These are phyloP conservation scores for Ridgeia piscesae DNA, from an alignment of 1,140 invertebrate species.

Conservation along the genomic window DNA sequence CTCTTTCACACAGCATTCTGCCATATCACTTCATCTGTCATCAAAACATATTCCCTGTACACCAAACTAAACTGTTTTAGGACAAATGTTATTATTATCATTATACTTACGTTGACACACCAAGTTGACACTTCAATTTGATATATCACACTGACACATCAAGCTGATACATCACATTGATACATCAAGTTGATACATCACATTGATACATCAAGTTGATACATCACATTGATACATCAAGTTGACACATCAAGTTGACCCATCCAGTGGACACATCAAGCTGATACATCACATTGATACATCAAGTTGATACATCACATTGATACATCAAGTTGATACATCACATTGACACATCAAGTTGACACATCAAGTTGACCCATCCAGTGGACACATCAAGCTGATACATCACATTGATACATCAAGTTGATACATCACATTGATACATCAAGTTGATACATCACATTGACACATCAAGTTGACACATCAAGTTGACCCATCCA, in stretches of 20 bases:
- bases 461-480: slow-evolving; percentile 60
- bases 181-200: neutral
- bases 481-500: neutral
- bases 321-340: neutral
- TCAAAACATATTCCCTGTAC: too few relatives aligned
- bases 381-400: neutral
- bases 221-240: neutral
- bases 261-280: neutral
- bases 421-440: neutral
- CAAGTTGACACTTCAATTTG: too few relatives aligned
- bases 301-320: neutral
- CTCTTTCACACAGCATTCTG: neutral
- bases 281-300: too few relatives aligned
- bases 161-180: too few relatives aligned
- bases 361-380: neutral
- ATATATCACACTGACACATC: too few relatives aligned
- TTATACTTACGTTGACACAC: neutral
- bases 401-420: neutral
- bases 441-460: neutral
- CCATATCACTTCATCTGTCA: too few relatives aligned
- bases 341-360: slow-evolving; percentile 60
- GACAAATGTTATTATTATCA: too few relatives aligned
- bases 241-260: neutral
- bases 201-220: neutral
- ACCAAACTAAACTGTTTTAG: neutral